phyloP scores from a whole-genome alignment of 2,888 invertebrate genomes.

The Drosophila robusta region DNA sequence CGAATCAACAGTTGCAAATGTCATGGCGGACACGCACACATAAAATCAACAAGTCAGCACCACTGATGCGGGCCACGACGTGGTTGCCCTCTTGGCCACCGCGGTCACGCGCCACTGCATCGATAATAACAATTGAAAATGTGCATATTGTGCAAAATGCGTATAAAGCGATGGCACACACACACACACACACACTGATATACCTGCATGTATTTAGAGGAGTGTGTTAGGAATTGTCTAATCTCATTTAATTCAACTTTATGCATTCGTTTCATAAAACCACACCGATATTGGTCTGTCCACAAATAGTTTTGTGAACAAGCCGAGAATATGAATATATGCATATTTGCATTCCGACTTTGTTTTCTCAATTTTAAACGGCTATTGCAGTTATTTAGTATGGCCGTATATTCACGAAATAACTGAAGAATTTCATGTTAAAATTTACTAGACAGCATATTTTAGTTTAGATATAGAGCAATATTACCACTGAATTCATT shows the following conservation, averaged over 20 bases:
- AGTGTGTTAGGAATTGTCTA: constrained; percentile 8
- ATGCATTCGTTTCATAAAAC: constrained; percentile 22
- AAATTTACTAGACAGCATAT: too few relatives aligned
- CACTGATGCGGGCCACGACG: constrained; percentile 44
- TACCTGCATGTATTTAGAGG: not conserved
- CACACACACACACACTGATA: not conserved
- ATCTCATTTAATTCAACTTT: constrained; percentile 22
- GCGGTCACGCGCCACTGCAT: constrained; percentile 44
- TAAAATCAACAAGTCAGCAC: constrained; percentile 62
- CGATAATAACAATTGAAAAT: constrained; percentile 62
- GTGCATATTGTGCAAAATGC: constrained; percentile 41
- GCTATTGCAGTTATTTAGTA: too few relatives aligned
- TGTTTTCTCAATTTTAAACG: constrained; percentile 1
- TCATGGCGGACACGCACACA: constrained; percentile 29
- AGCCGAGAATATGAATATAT: constrained; percentile 2
- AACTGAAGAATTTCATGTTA: too few relatives aligned
- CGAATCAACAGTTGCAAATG: constrained; percentile 63
- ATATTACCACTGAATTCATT: too few relatives aligned
- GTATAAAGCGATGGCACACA: constrained; percentile 10
- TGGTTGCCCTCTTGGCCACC: constrained; percentile 30
- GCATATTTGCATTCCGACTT: not conserved
- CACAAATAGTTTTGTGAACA: not conserved
- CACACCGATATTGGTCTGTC: constrained; percentile 12
- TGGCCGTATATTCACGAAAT: not conserved
- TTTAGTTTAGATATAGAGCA: too few relatives aligned